Evolutionary conservation across 30 jellyfish, hydroid and myxozoan species (phyloP), one percentile per base, ranked within the genome.

Genomic region (Catostylus mosaicus): DNA sequence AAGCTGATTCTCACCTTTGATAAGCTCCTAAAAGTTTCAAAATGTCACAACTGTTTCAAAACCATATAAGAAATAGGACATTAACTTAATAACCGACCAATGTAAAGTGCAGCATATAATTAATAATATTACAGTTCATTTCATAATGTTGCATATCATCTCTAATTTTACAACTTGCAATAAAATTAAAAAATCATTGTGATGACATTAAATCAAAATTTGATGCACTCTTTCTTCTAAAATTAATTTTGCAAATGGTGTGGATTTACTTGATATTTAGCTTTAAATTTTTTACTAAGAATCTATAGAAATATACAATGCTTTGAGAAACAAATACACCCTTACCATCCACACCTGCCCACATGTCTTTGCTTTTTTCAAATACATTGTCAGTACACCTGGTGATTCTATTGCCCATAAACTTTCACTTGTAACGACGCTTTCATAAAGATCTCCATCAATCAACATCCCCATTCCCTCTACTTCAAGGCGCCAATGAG

Each of bases 351-450:
- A 88, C 2, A 46, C 43, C 60, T 69, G 48, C 61, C 78, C 92
- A 31, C 80, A 80, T 18, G 77, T n/a, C 11, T 38, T 8, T 32
- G 56, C 86, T 62, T 94, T 94, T 83, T 83, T 89, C 47, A 94
- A 26, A 6, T 96, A 84, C 97, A 94, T 89, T 52, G 97, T 72
- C 19, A 94, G 78, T 11, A 88, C 96, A 18, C 99, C 99, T 35
- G 97, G 93, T 29, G 92, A 63, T 48, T 94, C 99, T 57, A 88
- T 72, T 9, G 97, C 71, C 99, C 99, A 94, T 59, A 48, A 83
- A 30, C 94, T 73, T 43, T 85, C 97, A 71, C 73, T 95, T 27
- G 93, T 72, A 46, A 65, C 30, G 16, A 94, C 93, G 14, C 63
- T 40, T 29, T 64, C 83, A 66, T n/a, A 32, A 45, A 94, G 57